These are phyloP conservation scores for Phoxinus phoxinus DNA, from an alignment of 2,113 vertebrate species.

Conservation along the genomic window DNA sequence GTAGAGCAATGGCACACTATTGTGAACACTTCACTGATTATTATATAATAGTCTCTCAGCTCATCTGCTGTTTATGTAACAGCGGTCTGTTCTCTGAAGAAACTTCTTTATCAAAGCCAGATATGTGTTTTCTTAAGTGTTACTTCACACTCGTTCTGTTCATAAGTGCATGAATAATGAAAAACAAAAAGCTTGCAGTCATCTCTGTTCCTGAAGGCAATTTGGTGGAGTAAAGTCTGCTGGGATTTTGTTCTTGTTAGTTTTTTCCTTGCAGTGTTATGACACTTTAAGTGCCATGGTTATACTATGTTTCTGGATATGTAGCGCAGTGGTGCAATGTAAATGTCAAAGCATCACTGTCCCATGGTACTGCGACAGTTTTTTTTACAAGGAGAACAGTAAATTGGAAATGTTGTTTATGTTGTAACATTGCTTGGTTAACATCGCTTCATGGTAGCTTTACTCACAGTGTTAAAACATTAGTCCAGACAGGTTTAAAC, in stretches of 20 bases:
- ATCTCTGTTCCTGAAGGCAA: neutral
- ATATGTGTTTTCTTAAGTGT: conserved; percentile 20
- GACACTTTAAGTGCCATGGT: neutral
- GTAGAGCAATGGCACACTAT: neutral
- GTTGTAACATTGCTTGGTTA: neutral
- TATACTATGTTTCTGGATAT: neutral
- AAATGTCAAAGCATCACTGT: neutral
- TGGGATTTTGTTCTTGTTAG: conserved; percentile 11
- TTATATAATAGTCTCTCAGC: conserved; percentile 31
- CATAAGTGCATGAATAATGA: neutral
- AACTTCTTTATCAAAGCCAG: neutral
- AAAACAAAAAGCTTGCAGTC: neutral
- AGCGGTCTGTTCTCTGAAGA: conserved; percentile 23
- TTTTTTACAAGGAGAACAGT: neutral
- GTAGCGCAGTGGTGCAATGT: neutral
- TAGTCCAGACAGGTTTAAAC: neutral
- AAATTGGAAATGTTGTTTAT: neutral
- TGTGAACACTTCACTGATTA: conserved; percentile 4
- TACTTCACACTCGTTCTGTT: conserved; percentile 9
- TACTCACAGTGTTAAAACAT: neutral
- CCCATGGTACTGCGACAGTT: neutral
- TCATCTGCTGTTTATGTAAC: conserved; percentile 41
- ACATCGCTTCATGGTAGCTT: neutral
- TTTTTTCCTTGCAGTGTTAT: neutral
- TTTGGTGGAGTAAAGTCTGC: neutral